Base-by-base conservation (phyloP, 2,113 vertebrate species). In the Sorex araneus region DNA sequence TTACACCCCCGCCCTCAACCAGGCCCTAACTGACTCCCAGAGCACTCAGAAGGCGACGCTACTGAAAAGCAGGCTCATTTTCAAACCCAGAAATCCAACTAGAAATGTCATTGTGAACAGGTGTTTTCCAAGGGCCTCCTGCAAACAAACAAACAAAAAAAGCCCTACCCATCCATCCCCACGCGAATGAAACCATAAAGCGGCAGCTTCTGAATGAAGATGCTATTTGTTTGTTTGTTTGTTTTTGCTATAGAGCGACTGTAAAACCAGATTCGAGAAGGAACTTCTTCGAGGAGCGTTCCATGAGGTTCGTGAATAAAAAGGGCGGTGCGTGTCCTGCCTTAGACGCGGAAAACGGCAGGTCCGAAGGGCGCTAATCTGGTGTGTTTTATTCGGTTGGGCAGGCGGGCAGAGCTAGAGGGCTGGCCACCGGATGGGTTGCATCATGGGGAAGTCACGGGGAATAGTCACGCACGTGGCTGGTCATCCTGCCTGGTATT, bases 231-330 rank as follows among this genome's bases (percentile, higher is more conserved):
- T 89, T 94, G 11, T 54, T 54, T 11, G 4, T 54, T 54, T 54
- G 4, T 11, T 54, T 60, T 60, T 60, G 57, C 21, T 60, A 23
- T 60, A 67, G 92, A 94, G 97, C 93, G 89, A 96, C 88, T 94
- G 85, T 67, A 84, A 97, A 96, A 93, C 92, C 96, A 84, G 96
- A 95, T 57, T 71, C 91, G 90, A 77, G 84, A 54, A 95, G 92
- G 87, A 94, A 95, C 93, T 89, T 57, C 95, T 97, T 94, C 93
- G 91, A 95, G 96, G 57, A 89, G n/a, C 50, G 90, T 92, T 91
- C 92, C 83, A 93, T 97, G 92, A 89, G 95, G 95, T 83, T 98
- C 98, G 98, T 98, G 97, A 98, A 97, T 98, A 97, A 97, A 23
- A 97, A 95, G 77, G 93, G 95, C 89, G 94, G 80, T 95, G 97